Percentiles rank a stretch among this genome's conserved stretches.
phyloP scores from a whole-genome alignment of 2,113 vertebrate genomes.

The Potamarius usumacintae region DNA sequence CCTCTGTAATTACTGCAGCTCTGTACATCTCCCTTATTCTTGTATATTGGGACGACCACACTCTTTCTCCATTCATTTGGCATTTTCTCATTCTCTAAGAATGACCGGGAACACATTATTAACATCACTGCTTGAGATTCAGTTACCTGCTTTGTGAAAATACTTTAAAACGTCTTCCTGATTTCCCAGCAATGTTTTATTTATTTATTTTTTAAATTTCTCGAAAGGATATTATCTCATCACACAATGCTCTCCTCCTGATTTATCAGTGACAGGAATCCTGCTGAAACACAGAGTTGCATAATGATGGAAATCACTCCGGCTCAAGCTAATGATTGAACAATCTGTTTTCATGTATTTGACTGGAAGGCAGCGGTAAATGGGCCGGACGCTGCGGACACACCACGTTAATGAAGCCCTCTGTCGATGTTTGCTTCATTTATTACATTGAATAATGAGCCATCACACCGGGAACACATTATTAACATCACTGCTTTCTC shows the following conservation, averaged over 20 bases:
- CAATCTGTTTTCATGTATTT: conserved; percentile 12
- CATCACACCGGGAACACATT: neutral
- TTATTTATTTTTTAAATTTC: neutral
- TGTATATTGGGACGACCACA: no score
- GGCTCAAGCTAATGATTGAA: conserved; percentile 2
- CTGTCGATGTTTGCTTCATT: conserved; percentile 18
- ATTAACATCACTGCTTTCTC: conserved; percentile 15
- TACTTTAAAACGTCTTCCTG: neutral
- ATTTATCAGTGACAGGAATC: neutral
- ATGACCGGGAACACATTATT: no score
- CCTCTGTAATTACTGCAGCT: no score
- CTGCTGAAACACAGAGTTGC: neutral
- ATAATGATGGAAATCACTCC: neutral
- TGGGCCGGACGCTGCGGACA: neutral
- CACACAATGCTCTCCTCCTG: no score
- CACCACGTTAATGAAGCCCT: conserved; percentile 4
- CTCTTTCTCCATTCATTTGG: no score
- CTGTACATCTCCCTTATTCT: no score
- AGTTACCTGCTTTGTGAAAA: neutral
- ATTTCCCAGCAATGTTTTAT: neutral
- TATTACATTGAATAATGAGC: conserved; percentile 29
- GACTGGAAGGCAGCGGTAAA: conserved; percentile 21
- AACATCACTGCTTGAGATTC: neutral
- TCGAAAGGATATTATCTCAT: neutral
- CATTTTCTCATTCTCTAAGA: no score